Conservation (phyloP, 2,113 vertebrate species). For the Synodontis membranacea region DNA sequence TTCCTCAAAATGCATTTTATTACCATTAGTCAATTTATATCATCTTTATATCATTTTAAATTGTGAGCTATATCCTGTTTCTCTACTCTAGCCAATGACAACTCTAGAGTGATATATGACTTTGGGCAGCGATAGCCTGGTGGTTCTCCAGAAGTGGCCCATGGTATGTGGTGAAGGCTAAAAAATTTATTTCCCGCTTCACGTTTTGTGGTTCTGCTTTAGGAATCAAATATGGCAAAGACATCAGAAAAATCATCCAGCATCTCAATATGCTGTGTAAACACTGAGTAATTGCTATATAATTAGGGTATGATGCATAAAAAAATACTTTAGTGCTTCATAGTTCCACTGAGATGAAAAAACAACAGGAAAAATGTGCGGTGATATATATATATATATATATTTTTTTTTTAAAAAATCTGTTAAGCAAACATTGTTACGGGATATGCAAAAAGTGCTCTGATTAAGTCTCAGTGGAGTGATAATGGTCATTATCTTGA, state of each 20-base stretch:
- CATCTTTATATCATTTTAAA: conserved; percentile 17
- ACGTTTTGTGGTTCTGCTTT: conserved; percentile 25
- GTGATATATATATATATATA: background rate
- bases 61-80: background rate
- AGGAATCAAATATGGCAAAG: conserved; percentile 24
- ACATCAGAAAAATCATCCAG: background rate
- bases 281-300: conserved; percentile 37
- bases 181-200: conserved; percentile 26
- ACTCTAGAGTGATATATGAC: conserved; percentile 28
- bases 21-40: conserved; percentile 10
- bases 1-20: background rate
- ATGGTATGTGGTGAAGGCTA: conserved; percentile 19
- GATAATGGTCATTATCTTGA: conserved; percentile 15
- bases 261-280: conserved; percentile 39
- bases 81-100: conserved; percentile 26
- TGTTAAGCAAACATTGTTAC: conserved; percentile 19
- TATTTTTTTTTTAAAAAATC: background rate
- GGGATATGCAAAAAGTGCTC: conserved; percentile 22
- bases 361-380: background rate
- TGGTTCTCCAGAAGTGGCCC: conserved; percentile 28
- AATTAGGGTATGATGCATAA: background rate
- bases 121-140: conserved; percentile 12
- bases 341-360: conserved; percentile 16
- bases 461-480: conserved; percentile 1
- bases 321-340: background rate